phyloP scores from a whole-genome alignment of 2,888 invertebrate species.

The Dryadula phaetusa region DNA sequence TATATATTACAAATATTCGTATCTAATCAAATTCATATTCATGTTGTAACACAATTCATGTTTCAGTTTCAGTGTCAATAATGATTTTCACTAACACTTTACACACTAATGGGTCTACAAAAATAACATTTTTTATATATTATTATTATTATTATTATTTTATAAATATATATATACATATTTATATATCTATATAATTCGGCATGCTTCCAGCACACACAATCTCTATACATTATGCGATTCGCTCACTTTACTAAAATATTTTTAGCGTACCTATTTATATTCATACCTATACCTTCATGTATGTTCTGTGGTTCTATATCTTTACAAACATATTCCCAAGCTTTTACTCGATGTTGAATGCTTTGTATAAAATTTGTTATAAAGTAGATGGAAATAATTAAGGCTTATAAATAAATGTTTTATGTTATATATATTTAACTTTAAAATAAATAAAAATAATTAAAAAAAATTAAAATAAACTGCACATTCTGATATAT shows the following conservation, averaged over 20 bases:
- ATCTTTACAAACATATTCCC: slow-evolving; percentile 28
- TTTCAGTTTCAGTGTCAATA: slow-evolving; percentile 16
- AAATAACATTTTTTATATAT: slow-evolving; percentile 13
- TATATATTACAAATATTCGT: not conserved
- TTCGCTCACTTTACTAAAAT: slow-evolving; percentile 41
- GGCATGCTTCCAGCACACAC: slow-evolving; percentile 48
- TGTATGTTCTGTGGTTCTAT: slow-evolving; percentile 39
- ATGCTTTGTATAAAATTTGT: slow-evolving; percentile 35
- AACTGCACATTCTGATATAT: not conserved
- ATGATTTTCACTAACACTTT: slow-evolving; percentile 57
- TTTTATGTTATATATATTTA: slow-evolving; percentile 11
- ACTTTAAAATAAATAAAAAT: not conserved
- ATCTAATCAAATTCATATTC: not conserved
- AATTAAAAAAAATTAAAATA: not conserved
- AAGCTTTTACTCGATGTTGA: slow-evolving; percentile 40
- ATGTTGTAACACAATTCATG: slow-evolving; percentile 21
- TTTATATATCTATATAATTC: slow-evolving; percentile 32
- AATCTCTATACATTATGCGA: slow-evolving; percentile 41
- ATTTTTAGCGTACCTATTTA: slow-evolving; percentile 29
- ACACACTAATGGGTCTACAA: slow-evolving; percentile 78
- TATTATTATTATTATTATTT: slow-evolving; percentile 1
- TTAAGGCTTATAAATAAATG: slow-evolving; percentile 31
- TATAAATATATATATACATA: slow-evolving; percentile 6
- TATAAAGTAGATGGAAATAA: slow-evolving; percentile 29
- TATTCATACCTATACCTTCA: slow-evolving; percentile 32